These are phyloP conservation scores for Phyllotis vaccarum DNA, from an alignment of 2,797 vertebrate genomes.

Conservation along the genomic window DNA sequence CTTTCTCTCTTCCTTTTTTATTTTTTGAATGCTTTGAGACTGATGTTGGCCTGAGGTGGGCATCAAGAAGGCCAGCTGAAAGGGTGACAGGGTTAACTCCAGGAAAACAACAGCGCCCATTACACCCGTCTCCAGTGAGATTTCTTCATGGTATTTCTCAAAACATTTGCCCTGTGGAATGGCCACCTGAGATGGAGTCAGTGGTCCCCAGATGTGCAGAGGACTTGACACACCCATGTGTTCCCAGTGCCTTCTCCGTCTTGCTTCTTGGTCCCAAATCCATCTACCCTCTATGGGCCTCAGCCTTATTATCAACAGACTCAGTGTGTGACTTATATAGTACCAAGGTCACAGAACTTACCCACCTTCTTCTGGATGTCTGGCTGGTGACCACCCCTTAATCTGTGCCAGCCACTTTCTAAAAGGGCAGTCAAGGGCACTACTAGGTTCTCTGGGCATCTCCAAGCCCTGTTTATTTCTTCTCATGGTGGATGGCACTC, in stretches of 20 bases:
- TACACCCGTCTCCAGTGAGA: fast-evolving
- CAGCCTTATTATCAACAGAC: not conserved
- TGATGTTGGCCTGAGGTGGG: conserved; percentile 76
- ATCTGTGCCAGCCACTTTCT: fast-evolving
- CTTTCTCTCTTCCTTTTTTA: conserved; percentile 31
- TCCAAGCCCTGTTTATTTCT: no score
- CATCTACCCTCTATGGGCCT: fast-evolving
- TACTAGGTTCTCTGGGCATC: fast-evolving
- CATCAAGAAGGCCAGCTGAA: conserved; percentile 79
- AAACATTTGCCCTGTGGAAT: not conserved
- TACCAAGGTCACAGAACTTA: fast-evolving
- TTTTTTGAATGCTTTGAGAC: conserved; percentile 75
- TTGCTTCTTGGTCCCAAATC: no score
- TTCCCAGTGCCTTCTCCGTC: no score
- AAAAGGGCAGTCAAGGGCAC: fast-evolving
- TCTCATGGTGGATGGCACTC: fast-evolving
- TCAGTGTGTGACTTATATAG: fast-evolving
- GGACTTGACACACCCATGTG: fast-evolving
- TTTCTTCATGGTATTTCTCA: fast-evolving
- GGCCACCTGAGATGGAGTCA: not conserved
- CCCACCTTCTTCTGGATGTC: no score
- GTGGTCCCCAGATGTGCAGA: not conserved
- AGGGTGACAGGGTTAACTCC: conserved; percentile 55
- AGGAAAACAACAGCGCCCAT: fast-evolving
- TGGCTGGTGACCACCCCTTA: fast-evolving